A percentile compares a stretch with the other conserved stretches of the same genome.
Evolutionary conservation across 2,797 vertebrate genomes (phyloP).

Genomic region (Numenius phaeopus): DNA sequence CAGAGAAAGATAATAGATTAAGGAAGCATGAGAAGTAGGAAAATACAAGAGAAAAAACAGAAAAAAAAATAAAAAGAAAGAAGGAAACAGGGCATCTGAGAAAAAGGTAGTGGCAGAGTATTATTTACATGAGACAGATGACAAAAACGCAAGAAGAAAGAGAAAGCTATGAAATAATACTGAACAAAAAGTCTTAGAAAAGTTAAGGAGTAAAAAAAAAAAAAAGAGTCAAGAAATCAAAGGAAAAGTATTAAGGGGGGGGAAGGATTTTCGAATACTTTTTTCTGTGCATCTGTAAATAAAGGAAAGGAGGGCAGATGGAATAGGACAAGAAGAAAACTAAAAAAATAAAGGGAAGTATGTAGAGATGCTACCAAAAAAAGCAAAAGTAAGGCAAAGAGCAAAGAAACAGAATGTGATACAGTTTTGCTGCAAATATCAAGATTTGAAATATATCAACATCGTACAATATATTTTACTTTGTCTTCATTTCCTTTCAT

Average conservation of each 20-base stretch:
- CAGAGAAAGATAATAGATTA: not conserved
- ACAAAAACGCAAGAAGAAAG: not conserved
- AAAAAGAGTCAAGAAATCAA: not conserved
- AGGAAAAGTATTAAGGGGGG: not conserved
- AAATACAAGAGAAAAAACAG: not conserved
- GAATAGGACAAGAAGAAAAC: not conserved
- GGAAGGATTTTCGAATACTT: rapidly evolving
- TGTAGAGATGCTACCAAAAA: not conserved
- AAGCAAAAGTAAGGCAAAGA: not conserved
- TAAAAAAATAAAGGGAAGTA: not conserved
- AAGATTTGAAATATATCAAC: not conserved
- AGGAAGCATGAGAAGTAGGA: not conserved
- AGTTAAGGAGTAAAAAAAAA: not conserved
- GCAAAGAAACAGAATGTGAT: not conserved
- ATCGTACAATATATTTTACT: not conserved
- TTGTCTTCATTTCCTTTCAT: not conserved
- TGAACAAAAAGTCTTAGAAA: not conserved
- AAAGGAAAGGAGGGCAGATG: not conserved
- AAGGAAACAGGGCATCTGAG: not conserved
- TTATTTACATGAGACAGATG: not conserved
- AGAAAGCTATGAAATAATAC: not conserved
- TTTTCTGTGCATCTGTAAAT: not conserved
- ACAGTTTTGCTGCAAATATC: not conserved
- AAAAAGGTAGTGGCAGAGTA: not conserved
- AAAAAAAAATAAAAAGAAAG: not conserved